Conservation (phyloP, 1,140 invertebrate genomes). For the Oscheius sp. region DNA sequence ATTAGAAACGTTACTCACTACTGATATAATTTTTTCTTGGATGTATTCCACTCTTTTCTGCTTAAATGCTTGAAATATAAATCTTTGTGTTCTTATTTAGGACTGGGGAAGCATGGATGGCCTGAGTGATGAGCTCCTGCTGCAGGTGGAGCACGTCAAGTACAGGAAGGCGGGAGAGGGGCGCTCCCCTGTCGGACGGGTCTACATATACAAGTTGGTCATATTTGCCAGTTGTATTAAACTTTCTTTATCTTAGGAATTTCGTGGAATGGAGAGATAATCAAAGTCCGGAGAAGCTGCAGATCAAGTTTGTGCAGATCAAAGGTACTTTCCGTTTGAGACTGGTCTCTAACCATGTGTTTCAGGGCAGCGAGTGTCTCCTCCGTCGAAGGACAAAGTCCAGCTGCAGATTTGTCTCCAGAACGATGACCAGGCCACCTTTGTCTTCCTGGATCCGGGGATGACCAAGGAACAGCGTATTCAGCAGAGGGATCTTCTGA, state of each 20-base stretch:
- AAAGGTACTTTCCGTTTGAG: constrained; percentile 1
- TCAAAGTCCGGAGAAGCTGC: constrained; percentile 32
- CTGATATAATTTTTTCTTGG: no score
- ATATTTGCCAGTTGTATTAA: constrained; percentile 39
- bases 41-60: no score
- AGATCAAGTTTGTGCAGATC: constrained; percentile 26
- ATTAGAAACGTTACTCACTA: no score
- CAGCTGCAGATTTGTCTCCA: constrained; percentile 96
- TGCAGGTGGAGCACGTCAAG: constrained; percentile 50
- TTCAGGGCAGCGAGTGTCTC: constrained; percentile 90
- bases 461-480: constrained; percentile 76
- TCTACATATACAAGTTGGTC: constrained; percentile 43
- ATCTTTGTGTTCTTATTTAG: no score
- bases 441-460: constrained; percentile 90
- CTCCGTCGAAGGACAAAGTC: constrained; percentile 94
- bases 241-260: constrained; percentile 13
- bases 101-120: not conserved
- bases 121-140: constrained; percentile 22
- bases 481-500: constrained; percentile 85
- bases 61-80: no score
- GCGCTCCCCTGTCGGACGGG: constrained; percentile 54
- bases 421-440: constrained; percentile 79
- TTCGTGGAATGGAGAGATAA: constrained; percentile 48
- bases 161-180: constrained; percentile 53
- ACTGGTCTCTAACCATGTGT: constrained; percentile 4